Percentiles rank a stretch among this genome's conserved stretches.
Conservation (phyloP, 2,113 vertebrate species). For the Limanda limanda region DNA sequence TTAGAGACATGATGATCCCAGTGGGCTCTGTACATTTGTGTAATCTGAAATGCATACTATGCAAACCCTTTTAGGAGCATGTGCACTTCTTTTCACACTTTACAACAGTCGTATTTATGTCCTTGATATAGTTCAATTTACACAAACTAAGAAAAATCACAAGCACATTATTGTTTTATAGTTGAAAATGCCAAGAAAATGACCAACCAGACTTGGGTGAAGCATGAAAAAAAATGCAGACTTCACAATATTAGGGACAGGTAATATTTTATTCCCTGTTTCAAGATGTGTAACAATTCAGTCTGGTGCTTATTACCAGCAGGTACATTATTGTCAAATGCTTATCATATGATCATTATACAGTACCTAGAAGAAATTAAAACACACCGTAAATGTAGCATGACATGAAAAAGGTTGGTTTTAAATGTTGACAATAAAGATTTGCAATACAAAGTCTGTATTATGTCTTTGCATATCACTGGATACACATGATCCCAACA, state of each 20-base stretch:
- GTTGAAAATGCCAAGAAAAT: neutral
- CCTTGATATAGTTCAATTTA: too few species aligned
- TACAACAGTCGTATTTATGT: too few species aligned
- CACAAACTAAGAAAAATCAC: too few species aligned
- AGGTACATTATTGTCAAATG: slow-evolving; percentile 8
- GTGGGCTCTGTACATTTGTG: too few species aligned
- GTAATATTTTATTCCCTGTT: slow-evolving; percentile 37
- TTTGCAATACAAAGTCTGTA: slow-evolving; percentile 30
- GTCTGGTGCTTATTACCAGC: slow-evolving; percentile 5
- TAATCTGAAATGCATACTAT: too few species aligned
- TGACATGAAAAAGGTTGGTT: slow-evolving; percentile 6
- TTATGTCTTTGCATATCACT: slow-evolving; percentile 19
- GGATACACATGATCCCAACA: slow-evolving; percentile 14
- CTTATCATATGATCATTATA: neutral
- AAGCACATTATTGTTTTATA: too few species aligned
- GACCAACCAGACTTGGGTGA: neutral
- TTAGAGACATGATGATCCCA: too few species aligned
- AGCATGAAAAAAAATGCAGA: neutral
- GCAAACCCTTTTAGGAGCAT: too few species aligned
- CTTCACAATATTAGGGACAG: neutral
- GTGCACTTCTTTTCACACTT: too few species aligned
- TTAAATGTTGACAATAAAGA: slow-evolving; percentile 20
- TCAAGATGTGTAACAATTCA: slow-evolving; percentile 34
- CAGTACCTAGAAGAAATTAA: slow-evolving; percentile 16
- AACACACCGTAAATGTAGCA: slow-evolving; percentile 18